phyloP scores from a whole-genome alignment of 2,113 vertebrate species.

The Mirza zaza region DNA sequence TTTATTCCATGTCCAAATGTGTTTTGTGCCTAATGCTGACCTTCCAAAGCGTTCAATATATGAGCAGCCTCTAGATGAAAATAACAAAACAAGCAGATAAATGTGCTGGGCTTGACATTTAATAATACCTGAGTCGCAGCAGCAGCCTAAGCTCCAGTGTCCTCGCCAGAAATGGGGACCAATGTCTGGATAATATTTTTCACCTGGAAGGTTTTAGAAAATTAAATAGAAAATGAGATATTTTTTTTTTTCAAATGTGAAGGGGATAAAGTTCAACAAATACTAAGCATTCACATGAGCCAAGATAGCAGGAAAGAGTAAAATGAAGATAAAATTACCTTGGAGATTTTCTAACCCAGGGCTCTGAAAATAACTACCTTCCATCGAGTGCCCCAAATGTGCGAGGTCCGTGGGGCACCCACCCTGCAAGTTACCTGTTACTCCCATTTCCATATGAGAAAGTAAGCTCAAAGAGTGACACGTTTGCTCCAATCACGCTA shows the following conservation, averaged over 20 bases:
- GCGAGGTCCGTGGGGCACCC: too few species aligned
- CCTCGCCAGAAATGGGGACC: not conserved
- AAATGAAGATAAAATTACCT: not conserved
- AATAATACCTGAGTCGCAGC: not conserved
- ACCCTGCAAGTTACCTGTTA: not conserved
- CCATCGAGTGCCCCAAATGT: not conserved
- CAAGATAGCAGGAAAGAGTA: not conserved
- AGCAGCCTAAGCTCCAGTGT: accelerated
- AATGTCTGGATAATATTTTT: not conserved
- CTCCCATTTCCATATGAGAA: not conserved
- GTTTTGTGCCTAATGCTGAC: not conserved
- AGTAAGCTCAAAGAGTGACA: too few species aligned
- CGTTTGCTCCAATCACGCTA: not conserved
- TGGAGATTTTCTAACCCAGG: not conserved
- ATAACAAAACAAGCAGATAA: not conserved
- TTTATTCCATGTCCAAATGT: not conserved
- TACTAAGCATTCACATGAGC: not conserved
- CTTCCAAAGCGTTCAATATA: not conserved
- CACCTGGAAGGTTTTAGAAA: not conserved
- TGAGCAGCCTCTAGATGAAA: conserved; percentile 6
- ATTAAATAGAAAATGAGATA: not conserved
- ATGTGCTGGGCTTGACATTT: not conserved
- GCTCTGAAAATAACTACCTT: not conserved
- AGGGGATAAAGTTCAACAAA: not conserved
- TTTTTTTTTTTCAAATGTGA: not conserved